A percentile compares a stretch with the other conserved stretches of the same genome.
Evolutionary conservation across 1,140 invertebrate genomes (phyloP).

Genomic region (Dysdera silvatica): DNA sequence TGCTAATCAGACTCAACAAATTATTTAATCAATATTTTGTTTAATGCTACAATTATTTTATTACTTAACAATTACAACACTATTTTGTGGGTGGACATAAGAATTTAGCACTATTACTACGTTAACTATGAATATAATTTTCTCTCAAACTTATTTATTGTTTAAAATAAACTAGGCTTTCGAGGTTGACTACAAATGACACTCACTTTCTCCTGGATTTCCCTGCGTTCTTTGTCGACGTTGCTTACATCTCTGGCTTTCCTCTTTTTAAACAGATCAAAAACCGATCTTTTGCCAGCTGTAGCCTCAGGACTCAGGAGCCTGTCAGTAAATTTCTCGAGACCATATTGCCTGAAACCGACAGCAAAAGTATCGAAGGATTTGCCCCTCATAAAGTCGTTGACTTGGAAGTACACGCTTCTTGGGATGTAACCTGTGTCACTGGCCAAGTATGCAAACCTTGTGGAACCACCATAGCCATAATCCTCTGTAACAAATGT

Average conservation of each 20-base stretch:
- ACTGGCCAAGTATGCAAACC: conserved; percentile 22
- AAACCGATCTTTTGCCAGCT: conserved; percentile 16
- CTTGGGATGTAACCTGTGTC: conserved; percentile 28
- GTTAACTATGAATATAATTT: too few relatives aligned
- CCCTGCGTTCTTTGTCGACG: conserved; percentile 26
- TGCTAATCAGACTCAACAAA: too few relatives aligned
- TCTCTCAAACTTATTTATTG: too few relatives aligned
- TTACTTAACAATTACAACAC: too few relatives aligned
- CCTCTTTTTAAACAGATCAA: conserved; percentile 25
- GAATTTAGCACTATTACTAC: too few relatives aligned
- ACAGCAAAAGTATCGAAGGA: conserved; percentile 10
- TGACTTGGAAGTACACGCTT: conserved; percentile 11
- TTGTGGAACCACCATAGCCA: conserved; percentile 27
- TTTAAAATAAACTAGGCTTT: too few relatives aligned
- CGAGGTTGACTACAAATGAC: neutral
- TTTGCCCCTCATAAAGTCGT: conserved; percentile 25
- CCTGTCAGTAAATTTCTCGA: conserved; percentile 27
- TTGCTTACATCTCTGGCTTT: conserved; percentile 8
- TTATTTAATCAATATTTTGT: too few relatives aligned
- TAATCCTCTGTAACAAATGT: conserved; percentile 29
- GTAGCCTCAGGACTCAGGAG: conserved; percentile 26
- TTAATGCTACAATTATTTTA: neutral
- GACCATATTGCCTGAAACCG: conserved; percentile 15
- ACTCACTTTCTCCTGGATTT: conserved; percentile 25
- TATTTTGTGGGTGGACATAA: too few relatives aligned